Evolutionary conservation across 2,888 invertebrate genomes (phyloP), one percentile per base, ranked within the genome.

Genomic region (Napeogenes inachia): DNA sequence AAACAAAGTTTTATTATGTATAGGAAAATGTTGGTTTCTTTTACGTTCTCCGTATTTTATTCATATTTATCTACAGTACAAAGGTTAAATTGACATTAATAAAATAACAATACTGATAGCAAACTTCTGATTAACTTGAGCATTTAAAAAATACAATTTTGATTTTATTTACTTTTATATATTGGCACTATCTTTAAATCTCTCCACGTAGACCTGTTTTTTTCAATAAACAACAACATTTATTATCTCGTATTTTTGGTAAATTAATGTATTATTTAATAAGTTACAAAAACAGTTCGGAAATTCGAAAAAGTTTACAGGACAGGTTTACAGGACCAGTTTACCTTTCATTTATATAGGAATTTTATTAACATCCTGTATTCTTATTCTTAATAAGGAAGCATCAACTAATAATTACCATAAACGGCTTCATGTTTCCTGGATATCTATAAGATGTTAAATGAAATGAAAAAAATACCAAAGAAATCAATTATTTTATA

Each of bases 351-450:
- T 53, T 59, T n/a, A 21, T 42, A 13, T n/a, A 59, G 56, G 54
- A 59, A 63, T 59, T 59, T 56, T n/a, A 63, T 54, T 10, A 54
- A 46, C 53, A 46, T 59, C 54, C 63, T 57, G 35, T 12, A 62
- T 42, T 32, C 38, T 45, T 62, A 55, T 55, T 46, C 50, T 56
- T 12, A 45, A 59, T 45, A 62, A 62, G 50, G 55, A 13, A 42
- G 42, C 35, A 56, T 21, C 21, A 57, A 35, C 33, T 3, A 45
- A 33, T n/a, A 47, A n/a, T 8, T 13, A 45, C 45, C 32, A 4
- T 13, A 13, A 12, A 47, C 5, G 3, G 38, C 4, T 21, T 21
- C 13, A 4, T 13, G 21, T 58, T 58, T 58, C 38, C 50, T 58
- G 38, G 35, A 35, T 38, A 13, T 3, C 8, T 42, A 4, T n/a